Percentiles rank a stretch among this genome's conserved stretches.
These are phyloP conservation scores for Enteromius trimaculatus DNA, from an alignment of 2,797 vertebrate genomes.

Conservation along the genomic window DNA sequence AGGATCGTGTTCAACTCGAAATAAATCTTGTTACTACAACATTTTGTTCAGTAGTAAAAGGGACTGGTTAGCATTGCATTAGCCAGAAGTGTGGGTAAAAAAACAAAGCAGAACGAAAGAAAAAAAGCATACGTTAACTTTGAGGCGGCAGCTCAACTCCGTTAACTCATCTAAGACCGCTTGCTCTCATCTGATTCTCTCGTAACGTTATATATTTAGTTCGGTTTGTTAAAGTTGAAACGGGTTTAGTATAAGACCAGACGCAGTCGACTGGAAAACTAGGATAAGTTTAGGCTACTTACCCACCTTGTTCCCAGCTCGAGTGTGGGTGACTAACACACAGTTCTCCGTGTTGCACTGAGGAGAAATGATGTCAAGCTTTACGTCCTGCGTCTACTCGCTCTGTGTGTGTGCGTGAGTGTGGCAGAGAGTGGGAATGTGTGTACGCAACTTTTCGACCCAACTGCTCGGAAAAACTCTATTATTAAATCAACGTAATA, in stretches of 20 bases:
- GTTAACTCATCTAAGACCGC: slow-evolving; percentile 19
- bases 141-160: slow-evolving; percentile 3
- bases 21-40: neutral
- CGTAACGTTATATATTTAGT: neutral
- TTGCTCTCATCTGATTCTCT: neutral
- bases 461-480: neutral
- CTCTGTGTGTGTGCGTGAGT: neutral
- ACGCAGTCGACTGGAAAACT: neutral
- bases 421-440: too few species aligned
- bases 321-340: neutral
- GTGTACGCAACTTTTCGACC: neutral
- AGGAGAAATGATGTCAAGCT: slow-evolving; percentile 47
- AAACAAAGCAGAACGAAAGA: neutral
- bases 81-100: neutral
- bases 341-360: neutral
- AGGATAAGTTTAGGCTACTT: slow-evolving; percentile 29
- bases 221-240: neutral
- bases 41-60: neutral
- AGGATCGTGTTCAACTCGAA: neutral
- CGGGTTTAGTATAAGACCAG: neutral
- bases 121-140: neutral
- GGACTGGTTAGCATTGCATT: neutral
- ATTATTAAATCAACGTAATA: neutral
- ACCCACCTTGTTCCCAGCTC: slow-evolving; percentile 32
- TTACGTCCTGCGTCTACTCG: slow-evolving; percentile 20